Percentiles rank a stretch among this genome's conserved stretches.
Conservation (phyloP, 2,113 vertebrate species). For the Dasyprocta punctata region DNA sequence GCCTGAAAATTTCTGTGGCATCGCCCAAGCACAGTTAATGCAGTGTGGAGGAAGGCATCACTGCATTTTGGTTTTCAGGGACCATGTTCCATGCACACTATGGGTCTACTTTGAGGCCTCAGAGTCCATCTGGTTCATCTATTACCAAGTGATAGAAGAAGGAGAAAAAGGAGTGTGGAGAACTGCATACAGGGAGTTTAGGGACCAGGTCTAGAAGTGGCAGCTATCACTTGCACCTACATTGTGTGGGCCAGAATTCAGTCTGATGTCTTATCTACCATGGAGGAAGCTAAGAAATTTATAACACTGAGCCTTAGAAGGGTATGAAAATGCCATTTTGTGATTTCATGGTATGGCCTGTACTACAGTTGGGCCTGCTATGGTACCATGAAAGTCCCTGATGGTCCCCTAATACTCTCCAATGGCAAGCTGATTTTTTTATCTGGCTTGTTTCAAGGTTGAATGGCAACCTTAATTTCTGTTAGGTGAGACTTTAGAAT, state of each 20-base stretch:
- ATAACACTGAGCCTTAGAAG: neutral
- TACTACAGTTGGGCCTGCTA: neutral
- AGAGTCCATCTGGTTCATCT: constrained; percentile 30
- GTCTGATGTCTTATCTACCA: neutral
- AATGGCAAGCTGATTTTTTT: neutral
- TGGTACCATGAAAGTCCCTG: neutral
- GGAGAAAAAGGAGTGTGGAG: neutral
- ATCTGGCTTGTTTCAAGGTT: neutral
- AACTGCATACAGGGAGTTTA: neutral
- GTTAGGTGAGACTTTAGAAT: neutral
- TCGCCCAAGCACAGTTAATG: neutral
- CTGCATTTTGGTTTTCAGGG: neutral
- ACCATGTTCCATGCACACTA: neutral
- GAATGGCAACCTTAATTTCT: neutral
- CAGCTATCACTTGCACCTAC: neutral
- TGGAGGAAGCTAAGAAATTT: neutral
- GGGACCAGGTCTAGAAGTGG: neutral
- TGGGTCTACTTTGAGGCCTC: neutral
- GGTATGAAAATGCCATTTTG: neutral
- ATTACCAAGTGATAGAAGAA: neutral
- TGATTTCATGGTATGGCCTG: neutral
- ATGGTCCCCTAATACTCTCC: neutral
- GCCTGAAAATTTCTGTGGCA: neutral
- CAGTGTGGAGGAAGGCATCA: neutral
- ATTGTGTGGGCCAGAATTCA: neutral